These are phyloP conservation scores for Pseudopodoces humilis DNA, from an alignment of 2,113 vertebrate genomes.

Conservation along the genomic window DNA sequence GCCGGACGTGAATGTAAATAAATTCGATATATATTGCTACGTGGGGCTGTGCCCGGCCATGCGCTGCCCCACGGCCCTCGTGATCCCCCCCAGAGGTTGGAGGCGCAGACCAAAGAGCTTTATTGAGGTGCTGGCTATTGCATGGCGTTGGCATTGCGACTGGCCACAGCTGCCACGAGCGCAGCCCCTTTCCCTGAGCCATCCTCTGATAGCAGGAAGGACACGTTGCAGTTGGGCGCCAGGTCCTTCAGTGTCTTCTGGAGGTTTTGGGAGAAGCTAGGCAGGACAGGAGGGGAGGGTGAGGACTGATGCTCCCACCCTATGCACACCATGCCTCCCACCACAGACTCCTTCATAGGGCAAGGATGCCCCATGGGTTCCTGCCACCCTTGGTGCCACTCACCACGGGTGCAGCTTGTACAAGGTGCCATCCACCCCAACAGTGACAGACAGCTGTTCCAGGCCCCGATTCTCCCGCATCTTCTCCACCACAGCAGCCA, in stretches of 20 bases:
- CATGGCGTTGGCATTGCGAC: not conserved
- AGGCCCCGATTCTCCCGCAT: constrained; percentile 72
- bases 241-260: constrained; percentile 68
- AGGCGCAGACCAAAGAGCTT: not conserved
- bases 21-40: constrained; percentile 88
- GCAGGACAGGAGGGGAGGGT: not conserved
- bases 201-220: constrained; percentile 81
- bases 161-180: constrained; percentile 83
- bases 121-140: not conserved
- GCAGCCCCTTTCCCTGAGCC: constrained; percentile 88
- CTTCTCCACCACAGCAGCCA: constrained; percentile 79
- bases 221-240: constrained; percentile 80
- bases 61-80: not conserved
- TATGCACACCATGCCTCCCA: too few relatives aligned
- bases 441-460: constrained; percentile 41
- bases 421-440: constrained; percentile 79
- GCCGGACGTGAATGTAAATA: constrained; percentile 85
- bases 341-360: not conserved
- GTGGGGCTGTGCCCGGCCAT: not conserved
- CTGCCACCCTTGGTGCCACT: not conserved
- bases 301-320: not conserved
- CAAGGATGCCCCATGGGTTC: not conserved
- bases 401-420: constrained; percentile 78
- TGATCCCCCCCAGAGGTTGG: not conserved
- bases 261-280: constrained; percentile 80